Base-by-base conservation (phyloP, 92 coral and sea anemone species). In the Ricordea florida region DNA sequence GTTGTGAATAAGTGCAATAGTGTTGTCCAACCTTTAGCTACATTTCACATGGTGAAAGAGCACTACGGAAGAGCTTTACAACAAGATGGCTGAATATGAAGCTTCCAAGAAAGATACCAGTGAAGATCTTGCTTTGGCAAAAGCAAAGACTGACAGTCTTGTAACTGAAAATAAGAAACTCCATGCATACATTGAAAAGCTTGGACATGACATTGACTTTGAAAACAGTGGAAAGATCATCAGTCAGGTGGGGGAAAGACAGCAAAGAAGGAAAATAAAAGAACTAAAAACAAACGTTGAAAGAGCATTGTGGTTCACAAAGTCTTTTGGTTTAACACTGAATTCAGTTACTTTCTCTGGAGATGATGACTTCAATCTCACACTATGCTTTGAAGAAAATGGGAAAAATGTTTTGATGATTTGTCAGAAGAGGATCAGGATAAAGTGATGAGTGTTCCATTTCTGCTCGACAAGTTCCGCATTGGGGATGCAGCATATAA, bases 241-340 rank as follows among this genome's bases (percentile, higher is more conserved):
- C n/a, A 66, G 15, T 25, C 29, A 76, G 36, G 66, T 84, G 36
- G 63, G 69, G 59, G 86, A 72, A 37, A 40, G 82, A 44, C 90
- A 80, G 66, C 75, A 74, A 49, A 11, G 83, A 33, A 48, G 69
- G 42, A 86, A 86, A 73, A 23, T 86, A 6, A 72, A 37, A 65
- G 76, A 66, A 45, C 69, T 78, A 13, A 76, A 33, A 66, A 76
- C 73, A 33, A 48, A 63, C 32, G 64, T 40, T 6, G 41, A 76
- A 44, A 65, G 48, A 48, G 84, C 77, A 0, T 52, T 78, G 36
- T 78, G 84, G 84, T 66, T 56, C 43, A 59, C 75, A 1, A 20
- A 78, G 76, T 40, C 84, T 0, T 65, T 78, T 57, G 74, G 82
- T 20, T 33, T 76, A 5, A 35, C 58, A 29, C 59, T 76, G 33